These are phyloP conservation scores for Muraenolepis orangiensis DNA, from an alignment of 2,797 vertebrate species.

Conservation along the genomic window DNA sequence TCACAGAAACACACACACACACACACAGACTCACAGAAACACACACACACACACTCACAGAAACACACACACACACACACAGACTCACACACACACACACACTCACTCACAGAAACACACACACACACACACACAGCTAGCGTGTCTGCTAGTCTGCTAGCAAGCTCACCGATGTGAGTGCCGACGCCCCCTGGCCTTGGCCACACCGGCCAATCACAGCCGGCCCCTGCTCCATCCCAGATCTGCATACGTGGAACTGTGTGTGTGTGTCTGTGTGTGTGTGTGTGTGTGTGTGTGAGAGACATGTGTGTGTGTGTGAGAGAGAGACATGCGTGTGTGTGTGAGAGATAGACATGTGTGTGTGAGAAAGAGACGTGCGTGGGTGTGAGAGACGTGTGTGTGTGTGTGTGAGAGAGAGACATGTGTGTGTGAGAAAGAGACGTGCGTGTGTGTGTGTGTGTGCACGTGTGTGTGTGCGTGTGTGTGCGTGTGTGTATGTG, in stretches of 20 bases:
- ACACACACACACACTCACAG: constrained; percentile 7
- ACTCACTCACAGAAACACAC: neutral
- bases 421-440: too few species aligned
- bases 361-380: neutral
- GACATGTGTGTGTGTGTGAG: neutral
- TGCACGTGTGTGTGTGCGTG: constrained; percentile 7
- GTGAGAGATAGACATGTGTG: neutral
- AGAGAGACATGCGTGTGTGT: constrained; percentile 6
- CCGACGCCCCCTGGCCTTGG: constrained; percentile 25
- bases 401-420: constrained; percentile 9
- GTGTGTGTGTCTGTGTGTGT: constrained; percentile 10
- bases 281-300: constrained; percentile 2
- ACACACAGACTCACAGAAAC: neutral
- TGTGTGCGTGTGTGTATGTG: neutral
- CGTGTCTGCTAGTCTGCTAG: neutral
- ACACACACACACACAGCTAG: constrained; percentile 8
- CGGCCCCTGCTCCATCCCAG: constrained; percentile 18
- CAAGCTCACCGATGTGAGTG: constrained; percentile 6
- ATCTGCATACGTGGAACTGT: constrained; percentile 21
- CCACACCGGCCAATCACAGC: neutral
- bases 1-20: too few species aligned
- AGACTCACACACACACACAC: constrained; percentile 8
- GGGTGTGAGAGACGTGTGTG: constrained; percentile 4
- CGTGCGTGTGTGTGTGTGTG: neutral
- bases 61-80: neutral